Conservation (phyloP, 2,113 vertebrate genomes). For the Myxocyprinus asiaticus region DNA sequence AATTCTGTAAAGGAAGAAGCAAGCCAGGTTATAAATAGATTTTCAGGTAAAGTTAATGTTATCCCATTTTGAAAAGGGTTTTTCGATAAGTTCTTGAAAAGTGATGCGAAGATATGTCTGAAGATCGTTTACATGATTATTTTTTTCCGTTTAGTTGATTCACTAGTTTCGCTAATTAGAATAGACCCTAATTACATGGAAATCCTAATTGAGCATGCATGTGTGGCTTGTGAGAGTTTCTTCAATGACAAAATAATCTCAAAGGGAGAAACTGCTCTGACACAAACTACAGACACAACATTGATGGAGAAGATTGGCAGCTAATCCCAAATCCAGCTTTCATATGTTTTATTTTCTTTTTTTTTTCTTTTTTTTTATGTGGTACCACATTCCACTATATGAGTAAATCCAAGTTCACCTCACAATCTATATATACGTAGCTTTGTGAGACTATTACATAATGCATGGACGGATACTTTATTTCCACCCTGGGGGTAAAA, state of each 20-base stretch:
- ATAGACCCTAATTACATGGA: background rate
- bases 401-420: background rate
- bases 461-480: slow-evolving; percentile 16
- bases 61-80: background rate
- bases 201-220: background rate
- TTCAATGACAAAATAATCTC: background rate
- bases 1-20: background rate
- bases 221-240: background rate
- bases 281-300: background rate
- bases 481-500: slow-evolving; percentile 2
- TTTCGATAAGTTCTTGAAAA: slow-evolving; percentile 5
- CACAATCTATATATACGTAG: background rate
- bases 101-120: background rate
- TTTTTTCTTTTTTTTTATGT: too few relatives aligned
- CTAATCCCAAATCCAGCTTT: background rate
- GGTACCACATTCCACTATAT: background rate
- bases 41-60: too few relatives aligned
- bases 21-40: background rate
- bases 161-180: background rate
- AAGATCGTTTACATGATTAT: slow-evolving; percentile 3
- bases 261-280: background rate
- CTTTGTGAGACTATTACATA: slow-evolving; percentile 27
- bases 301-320: background rate
- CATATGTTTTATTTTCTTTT: too few relatives aligned
- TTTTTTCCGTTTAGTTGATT: background rate